Evolutionary conservation across 1,140 invertebrate genomes (phyloP), one percentile per base, ranked within the genome.

Genomic region (Drosophila sechellia): DNA sequence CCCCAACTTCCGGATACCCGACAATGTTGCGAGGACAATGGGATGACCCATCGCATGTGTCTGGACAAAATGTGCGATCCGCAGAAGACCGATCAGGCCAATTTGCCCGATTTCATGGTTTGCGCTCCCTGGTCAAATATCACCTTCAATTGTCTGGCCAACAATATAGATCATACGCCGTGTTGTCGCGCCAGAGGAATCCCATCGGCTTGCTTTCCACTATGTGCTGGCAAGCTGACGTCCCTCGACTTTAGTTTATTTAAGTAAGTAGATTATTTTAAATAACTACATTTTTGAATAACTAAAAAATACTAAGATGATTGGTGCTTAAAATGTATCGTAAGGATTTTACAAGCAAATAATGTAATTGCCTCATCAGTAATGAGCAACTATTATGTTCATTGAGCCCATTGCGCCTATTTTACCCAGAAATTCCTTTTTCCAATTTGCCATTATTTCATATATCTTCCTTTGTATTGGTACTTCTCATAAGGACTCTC

Each of bases 111-210:
- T 91, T 93, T 97, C 75, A 97, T 97, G 95, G 96, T 97, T 31
- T 97, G 96, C 91, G 96, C 96, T 0, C 96, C 96, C 0, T 97
- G 96, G 95, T 96, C 96, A 1, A 94, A 95, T 0, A 94, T 95
- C 20, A 96, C 96, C 3, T 97, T 97, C 84, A 94, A 94, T 3
- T 97, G 96, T 85, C 93, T 97, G 52, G 95, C 96, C 13, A 96
- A 97, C 80, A 95, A 95, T 2, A 94, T 96, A 63, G 96, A 97
- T 93, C 96, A 97, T 92, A 95, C 95, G 1, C 95, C 95, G 0
- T 97, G 96, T 93, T 97, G 96, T 85, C 93, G 94, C 20, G 93
- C 95, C 0, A 93, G 95, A 35, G 96, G 96, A 0, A 93, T 97
- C 8, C 96, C 96, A 0, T 93, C 94, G 0, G 92, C 94, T 0